phyloP scores from a whole-genome alignment of 1,140 invertebrate species.

The Goniozus legneri region DNA sequence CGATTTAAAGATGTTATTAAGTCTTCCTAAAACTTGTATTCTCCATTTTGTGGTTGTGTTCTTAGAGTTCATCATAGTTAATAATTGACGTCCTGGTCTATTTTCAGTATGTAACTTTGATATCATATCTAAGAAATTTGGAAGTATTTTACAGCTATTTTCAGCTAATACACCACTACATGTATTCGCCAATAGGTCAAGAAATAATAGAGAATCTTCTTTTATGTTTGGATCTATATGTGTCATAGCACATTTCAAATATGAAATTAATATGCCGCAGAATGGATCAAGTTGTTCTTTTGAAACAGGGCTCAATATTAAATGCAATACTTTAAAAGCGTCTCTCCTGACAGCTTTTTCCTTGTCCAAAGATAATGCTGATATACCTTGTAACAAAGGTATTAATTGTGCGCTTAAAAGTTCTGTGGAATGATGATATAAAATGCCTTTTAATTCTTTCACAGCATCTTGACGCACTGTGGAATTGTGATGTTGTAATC shows the following conservation, averaged over 20 bases:
- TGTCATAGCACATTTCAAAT: slow-evolving; percentile 82
- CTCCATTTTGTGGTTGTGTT: slow-evolving; percentile 71
- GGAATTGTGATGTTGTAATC: slow-evolving; percentile 76
- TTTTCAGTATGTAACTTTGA: slow-evolving; percentile 64
- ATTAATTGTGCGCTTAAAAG: slow-evolving; percentile 61
- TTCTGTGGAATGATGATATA: slow-evolving; percentile 56
- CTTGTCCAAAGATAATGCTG: slow-evolving; percentile 67
- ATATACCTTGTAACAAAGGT: slow-evolving; percentile 66
- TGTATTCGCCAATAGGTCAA: slow-evolving; percentile 68
- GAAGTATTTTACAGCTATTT: slow-evolving; percentile 66
- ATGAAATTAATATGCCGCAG: slow-evolving; percentile 70
- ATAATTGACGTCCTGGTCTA: slow-evolving; percentile 61
- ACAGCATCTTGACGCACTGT: slow-evolving; percentile 67
- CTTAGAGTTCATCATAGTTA: slow-evolving; percentile 63
- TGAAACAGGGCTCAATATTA: slow-evolving; percentile 59
- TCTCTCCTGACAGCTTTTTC: slow-evolving; percentile 68
- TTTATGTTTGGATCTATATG: slow-evolving; percentile 76
- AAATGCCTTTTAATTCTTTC: slow-evolving; percentile 67
- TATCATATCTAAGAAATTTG: slow-evolving; percentile 78
- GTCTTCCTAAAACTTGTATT: slow-evolving; percentile 66
- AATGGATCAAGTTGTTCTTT: slow-evolving; percentile 60
- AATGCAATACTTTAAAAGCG: slow-evolving; percentile 65
- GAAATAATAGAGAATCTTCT: slow-evolving; percentile 73
- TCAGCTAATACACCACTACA: slow-evolving; percentile 61
- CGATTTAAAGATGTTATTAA: slow-evolving; percentile 60